These are phyloP conservation scores for Cremastinae sp. DNA, from an alignment of 2,888 invertebrate genomes.

Conservation along the genomic window DNA sequence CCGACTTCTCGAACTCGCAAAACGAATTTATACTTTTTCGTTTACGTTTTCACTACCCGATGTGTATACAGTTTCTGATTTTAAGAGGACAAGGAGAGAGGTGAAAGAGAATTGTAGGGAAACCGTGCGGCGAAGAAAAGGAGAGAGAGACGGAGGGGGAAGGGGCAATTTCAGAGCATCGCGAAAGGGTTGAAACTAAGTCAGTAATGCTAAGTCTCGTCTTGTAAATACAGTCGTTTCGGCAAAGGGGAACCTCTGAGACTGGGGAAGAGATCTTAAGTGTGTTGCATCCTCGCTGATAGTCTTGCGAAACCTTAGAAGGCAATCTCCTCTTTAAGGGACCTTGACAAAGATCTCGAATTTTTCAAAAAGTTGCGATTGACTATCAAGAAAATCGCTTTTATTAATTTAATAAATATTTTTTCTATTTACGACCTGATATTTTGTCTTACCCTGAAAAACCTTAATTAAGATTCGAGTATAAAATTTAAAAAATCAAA, in stretches of 20 bases:
- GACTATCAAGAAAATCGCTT: too few species aligned
- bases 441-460: too few species aligned
- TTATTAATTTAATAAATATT: too few species aligned
- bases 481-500: too few species aligned
- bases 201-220: slow-evolving; percentile 70
- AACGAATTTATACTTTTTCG: too few species aligned
- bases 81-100: slow-evolving; percentile 26
- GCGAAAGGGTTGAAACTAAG: slow-evolving; percentile 74
- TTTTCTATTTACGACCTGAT: too few species aligned
- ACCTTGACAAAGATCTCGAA: slow-evolving; percentile 27
- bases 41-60: too few species aligned
- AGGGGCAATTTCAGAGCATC: slow-evolving; percentile 26
- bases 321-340: slow-evolving; percentile 57
- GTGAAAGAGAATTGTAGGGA: slow-evolving; percentile 1
- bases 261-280: slow-evolving; percentile 32
- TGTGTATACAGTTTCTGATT: slow-evolving; percentile 25
- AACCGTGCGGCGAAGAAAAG: neutral
- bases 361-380: too few species aligned
- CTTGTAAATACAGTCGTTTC: slow-evolving; percentile 59
- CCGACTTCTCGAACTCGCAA: too few species aligned
- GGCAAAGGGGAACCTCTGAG: slow-evolving; percentile 34
- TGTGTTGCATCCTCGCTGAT: slow-evolving; percentile 32
- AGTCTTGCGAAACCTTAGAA: slow-evolving; percentile 45
- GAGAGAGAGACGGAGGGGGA: slow-evolving; percentile 49
- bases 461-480: too few species aligned